Conservation (phyloP, 1,140 invertebrate genomes). For the Panulirus ornatus region DNA sequence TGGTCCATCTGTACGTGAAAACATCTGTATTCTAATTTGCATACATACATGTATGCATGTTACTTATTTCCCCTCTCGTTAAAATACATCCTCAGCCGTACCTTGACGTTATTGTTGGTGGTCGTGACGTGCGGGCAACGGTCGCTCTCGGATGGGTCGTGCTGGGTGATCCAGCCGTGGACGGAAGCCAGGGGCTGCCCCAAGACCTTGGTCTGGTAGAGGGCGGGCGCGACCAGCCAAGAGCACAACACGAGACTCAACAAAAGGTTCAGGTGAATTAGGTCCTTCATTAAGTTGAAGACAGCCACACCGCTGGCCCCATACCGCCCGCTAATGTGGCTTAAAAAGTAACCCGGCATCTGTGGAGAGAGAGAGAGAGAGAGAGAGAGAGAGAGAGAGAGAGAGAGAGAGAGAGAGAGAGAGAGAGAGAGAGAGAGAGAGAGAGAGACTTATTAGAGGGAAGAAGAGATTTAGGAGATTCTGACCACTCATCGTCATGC, state of each 20-base stretch:
- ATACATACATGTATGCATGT: not conserved
- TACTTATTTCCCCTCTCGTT: not conserved
- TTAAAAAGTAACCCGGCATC: not conserved
- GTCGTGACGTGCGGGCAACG: not conserved
- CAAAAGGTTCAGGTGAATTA: constrained; percentile 32
- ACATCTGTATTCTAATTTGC: not conserved
- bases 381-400: not conserved
- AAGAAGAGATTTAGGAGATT: not conserved
- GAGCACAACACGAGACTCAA: constrained; percentile 20
- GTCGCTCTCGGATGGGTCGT: not conserved
- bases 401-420: not conserved
- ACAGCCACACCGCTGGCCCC: constrained; percentile 52
- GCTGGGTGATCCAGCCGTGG: not conserved
- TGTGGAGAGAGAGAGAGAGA: not conserved
- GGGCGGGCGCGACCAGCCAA: not conserved
- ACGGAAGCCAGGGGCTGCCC: not conserved
- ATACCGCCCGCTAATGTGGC: constrained; percentile 21
- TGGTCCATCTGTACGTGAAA: not conserved
- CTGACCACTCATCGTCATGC: not conserved
- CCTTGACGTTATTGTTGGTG: constrained; percentile 14
- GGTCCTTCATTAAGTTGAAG: constrained; percentile 46
- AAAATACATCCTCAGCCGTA: not conserved
- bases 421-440: not conserved
- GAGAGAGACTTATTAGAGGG: too few relatives aligned
- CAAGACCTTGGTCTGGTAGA: not conserved